Percentiles rank a stretch among this genome's conserved stretches.
These are phyloP conservation scores for Drosophila paucipuncta DNA, from an alignment of 2,888 invertebrate genomes.

Conservation along the genomic window DNA sequence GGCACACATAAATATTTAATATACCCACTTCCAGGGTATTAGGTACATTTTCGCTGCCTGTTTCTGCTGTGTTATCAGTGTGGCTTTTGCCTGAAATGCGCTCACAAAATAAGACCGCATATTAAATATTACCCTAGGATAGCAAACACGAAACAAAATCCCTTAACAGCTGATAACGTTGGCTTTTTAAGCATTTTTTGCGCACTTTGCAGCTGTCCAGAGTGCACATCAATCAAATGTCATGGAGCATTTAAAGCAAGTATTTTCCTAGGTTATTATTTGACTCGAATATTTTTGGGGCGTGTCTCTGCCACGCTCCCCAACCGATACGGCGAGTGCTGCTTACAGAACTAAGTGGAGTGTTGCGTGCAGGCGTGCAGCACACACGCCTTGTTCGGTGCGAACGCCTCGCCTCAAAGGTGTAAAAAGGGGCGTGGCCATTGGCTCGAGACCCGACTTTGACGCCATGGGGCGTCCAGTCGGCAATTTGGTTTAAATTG, in stretches of 20 bases:
- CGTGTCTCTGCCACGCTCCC: constrained; percentile 50
- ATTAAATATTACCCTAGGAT: constrained; percentile 74
- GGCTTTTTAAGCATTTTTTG: constrained; percentile 21
- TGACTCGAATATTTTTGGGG: constrained; percentile 47
- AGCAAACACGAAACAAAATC: constrained; percentile 63
- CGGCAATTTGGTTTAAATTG: constrained; percentile 77
- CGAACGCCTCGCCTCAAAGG: constrained; percentile 56
- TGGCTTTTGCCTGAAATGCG: constrained; percentile 49
- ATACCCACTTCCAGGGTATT: not conserved
- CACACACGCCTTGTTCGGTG: constrained; percentile 58
- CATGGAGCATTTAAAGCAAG: constrained; percentile 71
- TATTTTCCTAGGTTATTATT: constrained; percentile 60
- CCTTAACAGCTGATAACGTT: constrained; percentile 64
- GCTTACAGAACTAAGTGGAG: constrained; percentile 64
- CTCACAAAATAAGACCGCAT: constrained; percentile 56
- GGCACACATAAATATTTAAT: not conserved
- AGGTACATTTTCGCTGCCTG: not conserved
- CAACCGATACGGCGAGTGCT: constrained; percentile 17
- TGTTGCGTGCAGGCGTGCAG: constrained; percentile 69
- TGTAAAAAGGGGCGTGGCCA: constrained; percentile 73
- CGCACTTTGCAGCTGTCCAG: constrained; percentile 71
- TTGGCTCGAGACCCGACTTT: constrained; percentile 57
- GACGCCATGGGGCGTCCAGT: constrained; percentile 66
- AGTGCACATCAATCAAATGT: constrained; percentile 77
- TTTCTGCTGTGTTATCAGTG: constrained; percentile 34